Conservation (phyloP, 2,797 vertebrate genomes). For the Ctenosaura bakeri region DNA sequence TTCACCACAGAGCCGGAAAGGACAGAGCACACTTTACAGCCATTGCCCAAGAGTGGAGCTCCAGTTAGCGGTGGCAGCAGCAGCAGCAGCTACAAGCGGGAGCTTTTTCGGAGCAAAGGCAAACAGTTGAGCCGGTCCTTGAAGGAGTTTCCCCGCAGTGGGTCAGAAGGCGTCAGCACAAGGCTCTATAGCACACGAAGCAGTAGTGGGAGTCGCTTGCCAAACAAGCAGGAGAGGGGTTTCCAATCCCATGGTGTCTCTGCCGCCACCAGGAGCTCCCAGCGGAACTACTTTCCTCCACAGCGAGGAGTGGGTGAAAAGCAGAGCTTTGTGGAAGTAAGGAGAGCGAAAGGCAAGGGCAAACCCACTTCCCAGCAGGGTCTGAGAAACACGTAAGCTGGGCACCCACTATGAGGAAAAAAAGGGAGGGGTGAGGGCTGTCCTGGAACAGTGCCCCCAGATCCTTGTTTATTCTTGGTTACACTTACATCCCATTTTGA, state of each 20-base stretch:
- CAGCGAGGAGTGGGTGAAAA: conserved; percentile 82
- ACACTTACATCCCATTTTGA: background rate
- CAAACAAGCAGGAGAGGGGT: conserved; percentile 88
- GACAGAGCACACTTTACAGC: conserved; percentile 82
- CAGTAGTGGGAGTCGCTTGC: conserved; percentile 84
- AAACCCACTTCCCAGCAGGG: conserved; percentile 49
- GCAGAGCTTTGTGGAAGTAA: conserved; percentile 84
- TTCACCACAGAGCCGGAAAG: conserved; percentile 85
- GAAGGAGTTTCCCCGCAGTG: conserved; percentile 88
- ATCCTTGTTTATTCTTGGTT: background rate
- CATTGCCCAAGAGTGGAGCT: conserved; percentile 80
- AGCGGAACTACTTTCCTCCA: conserved; percentile 84
- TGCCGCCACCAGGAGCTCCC: conserved; percentile 81
- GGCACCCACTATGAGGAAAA: conserved; percentile 52
- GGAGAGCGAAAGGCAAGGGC: conserved; percentile 83
- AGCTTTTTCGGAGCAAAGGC: conserved; percentile 91
- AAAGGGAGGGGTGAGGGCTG: conserved; percentile 32
- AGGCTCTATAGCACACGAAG: conserved; percentile 84
- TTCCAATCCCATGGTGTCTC: conserved; percentile 84
- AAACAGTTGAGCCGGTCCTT: conserved; percentile 96
- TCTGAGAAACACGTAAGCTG: conserved; percentile 53
- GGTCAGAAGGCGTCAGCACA: conserved; percentile 80
- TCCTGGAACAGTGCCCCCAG: background rate
- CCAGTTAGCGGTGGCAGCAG: conserved; percentile 75
- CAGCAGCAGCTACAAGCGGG: conserved; percentile 87